phyloP scores from a whole-genome alignment of 1,140 invertebrate species.

The Cydia amplana region DNA sequence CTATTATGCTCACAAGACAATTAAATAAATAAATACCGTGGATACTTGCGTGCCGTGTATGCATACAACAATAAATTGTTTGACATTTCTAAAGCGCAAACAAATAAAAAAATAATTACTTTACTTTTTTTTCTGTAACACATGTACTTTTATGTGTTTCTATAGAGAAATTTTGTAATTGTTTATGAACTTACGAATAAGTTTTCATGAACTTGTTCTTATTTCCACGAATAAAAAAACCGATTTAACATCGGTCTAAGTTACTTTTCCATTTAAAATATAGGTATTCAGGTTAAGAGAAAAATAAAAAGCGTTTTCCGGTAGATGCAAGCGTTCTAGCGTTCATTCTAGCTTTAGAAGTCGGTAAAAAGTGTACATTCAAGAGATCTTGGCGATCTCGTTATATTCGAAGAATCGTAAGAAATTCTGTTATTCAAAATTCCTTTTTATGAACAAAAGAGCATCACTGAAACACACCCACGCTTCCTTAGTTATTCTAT shows the following conservation, averaged over 20 bases:
- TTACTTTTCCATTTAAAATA: neutral
- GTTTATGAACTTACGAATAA: too few species aligned
- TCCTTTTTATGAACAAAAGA: constrained; percentile 8
- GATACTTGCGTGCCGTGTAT: too few species aligned
- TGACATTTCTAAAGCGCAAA: too few species aligned
- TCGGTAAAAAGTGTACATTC: constrained; percentile 2
- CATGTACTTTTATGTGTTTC: too few species aligned
- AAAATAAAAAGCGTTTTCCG: neutral
- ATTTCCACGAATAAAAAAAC: neutral
- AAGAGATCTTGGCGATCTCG: constrained; percentile 1
- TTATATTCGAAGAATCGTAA: constrained; percentile 16
- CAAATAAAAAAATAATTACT: too few species aligned
- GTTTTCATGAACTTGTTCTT: neutral
- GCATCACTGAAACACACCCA: neutral
- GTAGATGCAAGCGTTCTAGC: neutral
- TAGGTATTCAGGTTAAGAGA: constrained; percentile 6
- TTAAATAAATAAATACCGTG: too few species aligned
- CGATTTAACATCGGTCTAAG: neutral
- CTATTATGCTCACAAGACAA: too few species aligned
- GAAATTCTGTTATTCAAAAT: neutral
- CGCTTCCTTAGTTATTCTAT: neutral
- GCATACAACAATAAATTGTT: too few species aligned
- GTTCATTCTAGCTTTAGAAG: neutral
- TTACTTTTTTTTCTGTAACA: too few species aligned
- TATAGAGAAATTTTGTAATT: too few species aligned